Evolutionary conservation across 2,797 vertebrate genomes (phyloP).

Genomic region (Eulemur coronatus): DNA sequence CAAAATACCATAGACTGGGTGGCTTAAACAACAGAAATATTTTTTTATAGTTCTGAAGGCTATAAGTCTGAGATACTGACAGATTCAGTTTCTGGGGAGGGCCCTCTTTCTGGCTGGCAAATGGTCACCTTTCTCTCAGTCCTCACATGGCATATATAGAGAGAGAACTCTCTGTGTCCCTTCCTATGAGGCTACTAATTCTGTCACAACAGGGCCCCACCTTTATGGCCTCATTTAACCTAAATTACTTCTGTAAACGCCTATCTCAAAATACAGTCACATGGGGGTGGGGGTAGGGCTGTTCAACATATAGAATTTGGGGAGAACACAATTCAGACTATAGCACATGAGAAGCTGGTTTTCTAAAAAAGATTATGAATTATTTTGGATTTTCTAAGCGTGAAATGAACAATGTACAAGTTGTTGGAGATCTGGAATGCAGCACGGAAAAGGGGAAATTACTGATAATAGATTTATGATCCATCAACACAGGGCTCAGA

Average conservation of each 20-base stretch:
- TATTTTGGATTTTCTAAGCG: background rate
- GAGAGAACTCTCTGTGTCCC: background rate
- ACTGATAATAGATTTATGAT: background rate
- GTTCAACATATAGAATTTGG: background rate
- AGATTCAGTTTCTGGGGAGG: background rate
- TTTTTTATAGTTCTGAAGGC: background rate
- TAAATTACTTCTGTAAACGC: background rate
- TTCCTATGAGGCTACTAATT: background rate
- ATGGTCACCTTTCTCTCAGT: background rate
- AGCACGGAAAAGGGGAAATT: background rate
- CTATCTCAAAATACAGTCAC: background rate
- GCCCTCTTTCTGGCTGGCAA: background rate
- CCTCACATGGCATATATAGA: background rate
- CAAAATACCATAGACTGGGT: background rate
- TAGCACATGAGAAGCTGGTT: background rate
- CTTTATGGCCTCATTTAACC: background rate
- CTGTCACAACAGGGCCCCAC: background rate
- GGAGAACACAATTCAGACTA: background rate
- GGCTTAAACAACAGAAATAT: background rate
- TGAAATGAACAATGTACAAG: background rate
- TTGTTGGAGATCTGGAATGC: background rate
- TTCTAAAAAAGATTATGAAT: background rate
- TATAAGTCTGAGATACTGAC: background rate
- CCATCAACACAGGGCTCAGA: background rate
- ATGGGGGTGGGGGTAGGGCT: background rate